phyloP scores from a whole-genome alignment of 2,888 invertebrate species.

The Pardosa pseudoannulata region DNA sequence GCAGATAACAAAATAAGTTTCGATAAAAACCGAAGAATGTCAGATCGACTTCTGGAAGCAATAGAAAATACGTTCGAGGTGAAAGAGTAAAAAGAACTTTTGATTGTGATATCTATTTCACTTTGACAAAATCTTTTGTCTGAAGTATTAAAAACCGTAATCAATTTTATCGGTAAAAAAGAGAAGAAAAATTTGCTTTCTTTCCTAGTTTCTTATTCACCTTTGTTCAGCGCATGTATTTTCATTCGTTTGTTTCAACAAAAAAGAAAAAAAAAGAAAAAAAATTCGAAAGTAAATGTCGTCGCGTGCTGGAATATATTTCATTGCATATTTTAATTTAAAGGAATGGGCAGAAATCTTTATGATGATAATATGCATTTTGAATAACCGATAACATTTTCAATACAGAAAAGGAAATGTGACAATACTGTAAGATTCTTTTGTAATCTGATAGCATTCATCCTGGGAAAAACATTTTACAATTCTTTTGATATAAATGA shows the following conservation, averaged over 20 bases:
- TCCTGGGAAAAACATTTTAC: too few relatives aligned
- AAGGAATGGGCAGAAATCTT: neutral
- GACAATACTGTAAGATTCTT: too few relatives aligned
- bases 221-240: neutral
- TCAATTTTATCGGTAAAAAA: neutral
- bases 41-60: slow-evolving; percentile 10
- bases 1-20: slow-evolving; percentile 17
- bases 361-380: neutral
- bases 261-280: too few relatives aligned
- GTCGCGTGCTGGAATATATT: neutral
- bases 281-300: neutral
- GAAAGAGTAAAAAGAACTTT: neutral
- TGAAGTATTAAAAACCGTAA: slow-evolving; percentile 10
- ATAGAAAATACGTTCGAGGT: neutral
- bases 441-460: too few relatives aligned
- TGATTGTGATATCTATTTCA: neutral
- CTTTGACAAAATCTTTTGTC: slow-evolving; percentile 15
- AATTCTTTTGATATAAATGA: too few relatives aligned
- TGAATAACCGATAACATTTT: too few relatives aligned
- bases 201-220: neutral
- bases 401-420: neutral
- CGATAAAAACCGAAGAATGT: slow-evolving; percentile 6
- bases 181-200: neutral
- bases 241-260: neutral
- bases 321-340: neutral